Percentiles rank a stretch among this genome's conserved stretches.
phyloP scores from a whole-genome alignment of 2,113 vertebrate species.

The Nerophis lumbriciformis region DNA sequence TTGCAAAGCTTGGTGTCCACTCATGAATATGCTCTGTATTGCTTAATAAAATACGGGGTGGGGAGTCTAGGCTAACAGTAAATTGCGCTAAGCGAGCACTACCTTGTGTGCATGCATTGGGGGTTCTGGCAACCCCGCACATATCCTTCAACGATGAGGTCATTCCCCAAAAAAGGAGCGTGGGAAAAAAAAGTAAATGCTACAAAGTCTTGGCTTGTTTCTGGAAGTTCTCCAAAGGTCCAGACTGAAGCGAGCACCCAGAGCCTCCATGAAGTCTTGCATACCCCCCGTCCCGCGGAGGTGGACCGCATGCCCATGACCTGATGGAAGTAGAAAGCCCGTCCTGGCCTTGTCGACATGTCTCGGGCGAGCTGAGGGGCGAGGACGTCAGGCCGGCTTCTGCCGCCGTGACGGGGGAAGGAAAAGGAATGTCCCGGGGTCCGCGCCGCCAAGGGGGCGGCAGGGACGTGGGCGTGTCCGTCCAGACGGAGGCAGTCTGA shows the following conservation, averaged over 20 bases:
- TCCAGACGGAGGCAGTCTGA: constrained; percentile 45
- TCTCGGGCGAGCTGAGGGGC: constrained; percentile 30
- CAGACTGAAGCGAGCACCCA: constrained; percentile 44
- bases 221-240: constrained; percentile 26
- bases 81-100: constrained; percentile 45
- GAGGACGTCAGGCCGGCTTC: constrained; percentile 37
- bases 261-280: constrained; percentile 27
- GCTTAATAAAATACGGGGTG: not conserved
- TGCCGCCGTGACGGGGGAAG: constrained; percentile 10
- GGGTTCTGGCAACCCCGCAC: constrained; percentile 33
- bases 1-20: not conserved
- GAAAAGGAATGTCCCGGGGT: constrained; percentile 49
- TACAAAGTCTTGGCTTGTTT: constrained; percentile 44
- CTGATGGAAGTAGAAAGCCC: constrained; percentile 20
- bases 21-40: not conserved
- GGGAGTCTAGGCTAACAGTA: constrained; percentile 10
- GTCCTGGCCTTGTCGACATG: constrained; percentile 12
- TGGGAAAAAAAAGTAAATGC: constrained; percentile 29
- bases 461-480: constrained; percentile 36
- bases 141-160: constrained; percentile 28
- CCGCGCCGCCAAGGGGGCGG: constrained; percentile 38
- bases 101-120: constrained; percentile 59
- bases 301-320: constrained; percentile 37
- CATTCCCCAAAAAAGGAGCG: constrained; percentile 18
- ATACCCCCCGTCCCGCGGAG: constrained; percentile 29